Evolutionary conservation across 2,888 invertebrate genomes (phyloP), one percentile per base, ranked within the genome.

Genomic region (Pachymerium ferrugineum): DNA sequence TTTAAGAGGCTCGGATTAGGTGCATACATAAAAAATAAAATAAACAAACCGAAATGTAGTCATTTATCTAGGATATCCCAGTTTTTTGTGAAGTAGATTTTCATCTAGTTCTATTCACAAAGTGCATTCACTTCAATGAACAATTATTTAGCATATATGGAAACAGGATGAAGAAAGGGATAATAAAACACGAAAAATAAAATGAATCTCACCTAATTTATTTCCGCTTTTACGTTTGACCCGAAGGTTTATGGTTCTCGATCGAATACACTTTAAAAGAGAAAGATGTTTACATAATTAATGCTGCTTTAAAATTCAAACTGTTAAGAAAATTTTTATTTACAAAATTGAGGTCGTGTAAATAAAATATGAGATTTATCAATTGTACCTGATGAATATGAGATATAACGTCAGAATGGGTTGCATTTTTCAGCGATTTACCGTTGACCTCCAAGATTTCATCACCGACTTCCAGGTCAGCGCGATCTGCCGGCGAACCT

Each of bases 371-470:
- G 14, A 35, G 14, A 35, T 35, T 10, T 35, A 35, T 35, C 14
- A 10, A 10, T 35, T 10, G 83, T 84, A 97, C 97, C 90, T 97
- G 92, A 82, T 97, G 95, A 81, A 97, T 96, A 82, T 96, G 93
- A 35, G 91, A 90, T 79, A 97, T 91, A 80, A 97, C 93, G 85
- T 97, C 94, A 0, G 92, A 89, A 82, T 95, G 90, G 75, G 93
- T 91, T 84, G 93, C 92, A 84, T 95, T 92, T 80, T 95, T 94
- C 80, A 97, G 86, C 78, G 90, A 90, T 79, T 91, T 91, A 79
- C 97, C 97, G 84, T 98, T 98, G 78, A 98, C 94, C 85, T 96
- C 96, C 85, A 97, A 87, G 83, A 98, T 97, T 86, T 97, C 97
- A 85, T 98, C 97, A 76, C 94, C 96, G 80, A 97, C 90, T 86